Base-by-base conservation (phyloP, 2,113 vertebrate species). In the Muntiacus reevesi region DNA sequence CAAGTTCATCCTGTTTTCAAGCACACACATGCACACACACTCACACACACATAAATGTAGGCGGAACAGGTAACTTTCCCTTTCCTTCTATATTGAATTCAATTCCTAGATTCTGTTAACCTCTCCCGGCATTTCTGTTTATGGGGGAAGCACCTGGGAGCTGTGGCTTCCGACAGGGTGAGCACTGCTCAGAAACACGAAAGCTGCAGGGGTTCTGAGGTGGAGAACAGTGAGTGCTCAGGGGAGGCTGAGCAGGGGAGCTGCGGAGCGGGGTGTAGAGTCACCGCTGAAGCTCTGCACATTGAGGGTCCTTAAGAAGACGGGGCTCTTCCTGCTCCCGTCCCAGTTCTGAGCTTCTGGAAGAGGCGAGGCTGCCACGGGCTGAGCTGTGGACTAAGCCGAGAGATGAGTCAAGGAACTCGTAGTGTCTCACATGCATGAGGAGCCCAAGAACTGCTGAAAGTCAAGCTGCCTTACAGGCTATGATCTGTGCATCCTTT, bases 241-340 rank as follows among this genome's bases (percentile, higher is more conserved):
- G 33, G 36, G 55, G 36, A 76, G 85, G 36, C 27, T 28, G 30
- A 45, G 62, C 27, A 54, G 33, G 12, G 55, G 11, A 36, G 12
- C 16, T 36, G 45, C 0, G 4, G 36, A 71, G 19, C 6, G 15
- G 27, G 54, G 45, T 1, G 40, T 1, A 25, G 11, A 82, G 7
- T n/a, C 30, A 81, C 60, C 33, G 96, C 19, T 62, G 59, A 57
- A 25, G 27, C 79, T 95, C 79, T 57, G 40, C 64, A 79, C 47
- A 36, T 17, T 8, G 25, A 67, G 3, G 2, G 16, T n/a, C 60
- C 47, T 30, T 11, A 8, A 43, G 9, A 40, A 94, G n/a, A 15
- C 1, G 33, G 47, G 43, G 25, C 52, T n/a, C n/a, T 52, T 74
- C 54, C n/a, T 86, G 85, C 40, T 54, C 11, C 43, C 59, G 59